Evolutionary conservation across 2,888 invertebrate genomes (phyloP).

Genomic region (Netelia fuscicornis): DNA sequence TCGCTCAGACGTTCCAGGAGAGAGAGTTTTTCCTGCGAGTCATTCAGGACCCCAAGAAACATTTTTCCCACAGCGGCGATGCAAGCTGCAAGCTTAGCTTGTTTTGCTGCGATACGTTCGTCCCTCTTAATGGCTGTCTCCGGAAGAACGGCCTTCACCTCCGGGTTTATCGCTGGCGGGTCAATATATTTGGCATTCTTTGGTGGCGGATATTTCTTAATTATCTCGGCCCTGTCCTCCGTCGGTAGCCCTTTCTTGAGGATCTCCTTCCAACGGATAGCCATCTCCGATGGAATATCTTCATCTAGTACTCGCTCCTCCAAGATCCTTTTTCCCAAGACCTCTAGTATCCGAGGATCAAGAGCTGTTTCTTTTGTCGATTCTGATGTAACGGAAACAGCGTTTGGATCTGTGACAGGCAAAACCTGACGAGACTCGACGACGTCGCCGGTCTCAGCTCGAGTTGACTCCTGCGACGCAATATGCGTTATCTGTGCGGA

Average conservation of each 20-base stretch:
- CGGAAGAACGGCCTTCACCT: constrained; percentile 35
- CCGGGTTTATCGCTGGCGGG: constrained; percentile 47
- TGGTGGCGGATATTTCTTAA: constrained; percentile 52
- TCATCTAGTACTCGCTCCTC: constrained; percentile 42
- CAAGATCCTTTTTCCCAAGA: constrained; percentile 20
- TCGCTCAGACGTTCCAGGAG: constrained; percentile 41
- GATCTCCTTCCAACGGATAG: constrained; percentile 51
- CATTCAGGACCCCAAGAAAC: constrained; percentile 27
- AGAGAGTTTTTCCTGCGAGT: constrained; percentile 14
- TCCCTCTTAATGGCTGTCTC: constrained; percentile 54
- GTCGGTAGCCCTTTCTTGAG: constrained; percentile 47
- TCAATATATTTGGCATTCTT: constrained; percentile 37
- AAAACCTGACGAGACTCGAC: constrained; percentile 18
- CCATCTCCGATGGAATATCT: constrained; percentile 36
- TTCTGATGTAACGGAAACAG: not conserved
- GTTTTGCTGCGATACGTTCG: constrained; percentile 48
- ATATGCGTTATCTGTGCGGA: constrained; percentile 4
- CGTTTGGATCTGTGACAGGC: not conserved
- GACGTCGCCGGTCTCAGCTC: constrained; percentile 3
- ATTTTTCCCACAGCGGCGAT: not conserved
- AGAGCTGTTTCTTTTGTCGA: constrained; percentile 14
- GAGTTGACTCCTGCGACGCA: not conserved
- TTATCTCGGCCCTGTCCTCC: constrained; percentile 9
- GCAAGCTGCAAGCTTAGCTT: constrained; percentile 21
- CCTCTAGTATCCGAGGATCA: constrained; percentile 25